Base-by-base conservation (phyloP, 2,113 vertebrate genomes). In the Mesoclemmys tuberculata region DNA sequence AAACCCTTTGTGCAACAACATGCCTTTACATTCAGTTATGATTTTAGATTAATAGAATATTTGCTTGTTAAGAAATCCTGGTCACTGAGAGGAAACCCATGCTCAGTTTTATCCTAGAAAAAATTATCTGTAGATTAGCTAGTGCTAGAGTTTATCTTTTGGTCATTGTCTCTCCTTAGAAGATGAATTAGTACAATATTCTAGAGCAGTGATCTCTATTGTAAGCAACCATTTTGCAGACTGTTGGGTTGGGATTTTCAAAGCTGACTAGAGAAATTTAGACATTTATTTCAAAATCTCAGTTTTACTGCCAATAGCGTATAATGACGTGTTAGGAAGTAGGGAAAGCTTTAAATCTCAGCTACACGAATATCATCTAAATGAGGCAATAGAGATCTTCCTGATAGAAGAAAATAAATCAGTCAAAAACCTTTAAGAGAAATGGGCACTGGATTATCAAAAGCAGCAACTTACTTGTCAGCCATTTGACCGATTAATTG, bases 401-500 rank as follows among this genome's bases (percentile, higher is more conserved):
- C 79, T 87, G 38, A 90, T 92, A 35, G 55, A 77, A 84, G 38
- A 90, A 97, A 96, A 96, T 93, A 95, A 94, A 93, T 97, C 87
- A 19, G 14, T 19, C 81, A 92, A 93, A 95, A 95, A 85, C 52
- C 87, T 84, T 56, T 87, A 84, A 77, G 35, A 7, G 5, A 93
- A 95, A 93, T 6, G 55, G 80, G 27, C 68, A 84, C 11, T 96
- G 88, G 93, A 95, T 96, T 96, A 95, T 52, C 79, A 84, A 86
- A 44, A 48, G n/a, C 82, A 84, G 94, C 26, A 96, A 38, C 52
- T 83, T 90, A 82, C 27, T 94, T 93, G 79, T 84, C 90, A 90
- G 82, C 38, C 80, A 68, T 87, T 92, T 71, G 80, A 95, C 31
- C 82, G 81, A 88, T 93, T n/a, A n/a, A n/a, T n/a, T n/a, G 92